These are phyloP conservation scores for Syngnathus rostellatus DNA, from an alignment of 2,797 vertebrate genomes.

Conservation along the genomic window DNA sequence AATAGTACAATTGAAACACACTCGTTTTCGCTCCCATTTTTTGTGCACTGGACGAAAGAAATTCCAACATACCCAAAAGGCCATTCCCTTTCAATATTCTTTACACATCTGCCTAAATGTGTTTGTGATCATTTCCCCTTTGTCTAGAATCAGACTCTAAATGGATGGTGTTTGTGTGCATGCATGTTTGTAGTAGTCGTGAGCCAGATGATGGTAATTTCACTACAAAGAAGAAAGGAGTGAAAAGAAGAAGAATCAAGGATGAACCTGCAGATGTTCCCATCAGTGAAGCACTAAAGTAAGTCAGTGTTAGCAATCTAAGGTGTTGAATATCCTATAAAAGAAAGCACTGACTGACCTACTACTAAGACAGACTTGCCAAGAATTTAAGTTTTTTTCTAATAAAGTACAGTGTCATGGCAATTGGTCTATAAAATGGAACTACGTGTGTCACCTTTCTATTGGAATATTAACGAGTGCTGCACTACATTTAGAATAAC, in stretches of 20 bases:
- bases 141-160: too few species aligned
- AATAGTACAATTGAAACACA: too few species aligned
- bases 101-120: too few species aligned
- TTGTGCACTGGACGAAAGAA: too few species aligned
- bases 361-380: background rate
- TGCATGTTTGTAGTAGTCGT: background rate
- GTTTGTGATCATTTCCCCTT: too few species aligned
- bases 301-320: constrained; percentile 26
- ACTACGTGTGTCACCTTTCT: too few species aligned
- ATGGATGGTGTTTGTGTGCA: background rate
- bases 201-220: constrained; percentile 53
- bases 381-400: background rate
- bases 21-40: too few species aligned
- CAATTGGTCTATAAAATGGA: background rate
- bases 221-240: constrained; percentile 41
- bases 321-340: background rate
- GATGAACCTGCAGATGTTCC: constrained; percentile 35
- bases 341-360: background rate
- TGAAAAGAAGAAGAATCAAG: constrained; percentile 58
- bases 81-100: too few species aligned
- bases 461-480: too few species aligned
- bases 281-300: constrained; percentile 29
- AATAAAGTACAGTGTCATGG: background rate
- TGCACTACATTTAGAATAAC: too few species aligned
- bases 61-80: too few species aligned